Evolutionary conservation across 1,140 invertebrate genomes (phyloP), one percentile per base, ranked within the genome.

Genomic region (Heliconius himera): DNA sequence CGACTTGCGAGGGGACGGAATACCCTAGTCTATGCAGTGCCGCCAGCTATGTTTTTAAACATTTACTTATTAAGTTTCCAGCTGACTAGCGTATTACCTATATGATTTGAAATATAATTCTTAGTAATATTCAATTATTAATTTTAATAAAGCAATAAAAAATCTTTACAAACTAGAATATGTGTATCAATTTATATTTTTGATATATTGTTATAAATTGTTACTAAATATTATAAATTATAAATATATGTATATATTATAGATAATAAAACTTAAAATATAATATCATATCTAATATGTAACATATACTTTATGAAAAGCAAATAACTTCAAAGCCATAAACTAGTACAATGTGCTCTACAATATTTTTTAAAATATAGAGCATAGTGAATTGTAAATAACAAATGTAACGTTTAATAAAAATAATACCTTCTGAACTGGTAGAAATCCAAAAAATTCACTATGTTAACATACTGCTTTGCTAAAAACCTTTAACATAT

Each of bases 1-100:
- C 86, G 85, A 84, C 81, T 80, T 89, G 84, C 81, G 88, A 89
- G 90, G 91, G 91, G 91, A 88, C 85, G 85, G 83, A 88, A 80
- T 87, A 88, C 87, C 90, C 88, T 84, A 85, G 73, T 73, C 83
- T 79, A 83, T 88, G 85, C 86, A 87, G 82, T 84, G 85, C 83
- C 85, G 83, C 84, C 83, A 90, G 89, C 84, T 85, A 84, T 75
- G 77, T 88, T 89, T 89, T 90, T 89, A 84, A 86, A 74, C 88
- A 86, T 89, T 87, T 88, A 85, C 83, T 87, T 89, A 91, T 88
- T 84, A 87, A 73, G 38, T 85, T 89, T 88, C 81, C 88, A 89
- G 86, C 78, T 90, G 87, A 87, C 78, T 89, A 77, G 71, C 76
- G 8, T 70, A 71, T 72, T 72, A 60, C 26, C 9, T 66, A 13